These are phyloP conservation scores for Drosophila nigricruria DNA, from an alignment of 2,888 invertebrate genomes.

Conservation along the genomic window DNA sequence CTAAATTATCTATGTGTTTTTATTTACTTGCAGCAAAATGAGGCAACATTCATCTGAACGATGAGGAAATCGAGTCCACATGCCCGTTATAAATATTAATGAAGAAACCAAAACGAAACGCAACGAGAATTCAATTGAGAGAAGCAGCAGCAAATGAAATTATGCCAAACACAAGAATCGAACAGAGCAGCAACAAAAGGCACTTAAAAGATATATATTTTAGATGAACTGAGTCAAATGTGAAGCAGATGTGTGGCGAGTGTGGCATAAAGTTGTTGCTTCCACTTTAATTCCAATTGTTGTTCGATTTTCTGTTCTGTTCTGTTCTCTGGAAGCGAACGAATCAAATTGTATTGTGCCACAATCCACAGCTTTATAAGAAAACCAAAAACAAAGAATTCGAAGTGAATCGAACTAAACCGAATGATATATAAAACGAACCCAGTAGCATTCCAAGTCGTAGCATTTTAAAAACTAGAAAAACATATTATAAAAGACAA, in stretches of 20 bases:
- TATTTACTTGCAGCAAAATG: constrained; percentile 53
- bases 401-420: constrained; percentile 29
- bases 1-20: constrained; percentile 26
- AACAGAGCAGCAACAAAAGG: constrained; percentile 26
- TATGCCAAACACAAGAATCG: constrained; percentile 49
- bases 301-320: constrained; percentile 30
- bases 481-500: constrained; percentile 28
- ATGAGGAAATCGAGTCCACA: constrained; percentile 71
- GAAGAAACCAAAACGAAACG: constrained; percentile 39
- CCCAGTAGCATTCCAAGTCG: constrained; percentile 70
- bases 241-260: constrained; percentile 66
- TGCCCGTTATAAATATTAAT: constrained; percentile 66
- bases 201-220: constrained; percentile 26
- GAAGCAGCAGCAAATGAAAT: constrained; percentile 30
- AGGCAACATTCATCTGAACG: constrained; percentile 46
- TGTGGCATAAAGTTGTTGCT: constrained; percentile 46
- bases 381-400: constrained; percentile 8
- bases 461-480: constrained; percentile 54
- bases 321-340: constrained; percentile 44
- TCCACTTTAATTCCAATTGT: constrained; percentile 48
- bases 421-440: constrained; percentile 33
- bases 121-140: constrained; percentile 45
- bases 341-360: constrained; percentile 49
- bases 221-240: constrained; percentile 55
- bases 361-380: constrained; percentile 40